A percentile compares a stretch with the other conserved stretches of the same genome.
phyloP scores from a whole-genome alignment of 1,140 invertebrate genomes.

The Achatina immaculata region DNA sequence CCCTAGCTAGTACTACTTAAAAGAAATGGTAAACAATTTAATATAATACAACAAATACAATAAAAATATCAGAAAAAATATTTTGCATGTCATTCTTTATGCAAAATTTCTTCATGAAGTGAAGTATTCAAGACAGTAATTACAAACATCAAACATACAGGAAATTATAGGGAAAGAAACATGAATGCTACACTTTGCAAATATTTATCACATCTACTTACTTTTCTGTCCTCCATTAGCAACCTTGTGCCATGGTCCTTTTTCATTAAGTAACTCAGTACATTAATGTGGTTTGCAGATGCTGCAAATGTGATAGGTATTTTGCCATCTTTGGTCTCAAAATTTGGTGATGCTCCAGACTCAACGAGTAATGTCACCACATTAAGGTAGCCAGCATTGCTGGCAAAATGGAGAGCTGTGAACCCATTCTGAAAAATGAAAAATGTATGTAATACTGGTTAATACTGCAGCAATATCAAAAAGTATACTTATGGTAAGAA shows the following conservation, averaged over 20 bases:
- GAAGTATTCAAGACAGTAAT: too few relatives aligned
- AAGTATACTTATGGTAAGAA: too few relatives aligned
- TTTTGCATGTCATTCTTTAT: too few relatives aligned
- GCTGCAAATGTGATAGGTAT: conserved; percentile 98
- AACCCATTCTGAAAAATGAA: conserved; percentile 80
- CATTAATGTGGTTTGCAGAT: conserved; percentile 94
- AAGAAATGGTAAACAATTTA: too few relatives aligned
- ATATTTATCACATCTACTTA: conserved; percentile 61
- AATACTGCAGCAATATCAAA: not conserved
- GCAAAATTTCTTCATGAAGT: too few relatives aligned
- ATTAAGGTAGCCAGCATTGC: conserved; percentile 92
- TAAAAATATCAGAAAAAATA: too few relatives aligned
- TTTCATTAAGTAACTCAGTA: conserved; percentile 94
- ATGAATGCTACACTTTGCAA: too few relatives aligned
- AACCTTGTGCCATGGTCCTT: conserved; percentile 97
- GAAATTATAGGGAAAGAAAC: too few relatives aligned
- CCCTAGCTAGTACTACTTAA: too few relatives aligned
- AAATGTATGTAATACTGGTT: conserved; percentile 5
- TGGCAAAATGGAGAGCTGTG: conserved; percentile 96
- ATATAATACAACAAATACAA: too few relatives aligned
- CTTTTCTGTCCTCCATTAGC: conserved; percentile 95
- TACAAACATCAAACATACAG: too few relatives aligned
- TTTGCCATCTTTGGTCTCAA: conserved; percentile 81
- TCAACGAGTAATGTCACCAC: conserved; percentile 96
- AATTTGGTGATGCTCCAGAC: conserved; percentile 93